A percentile compares a stretch with the other conserved stretches of the same genome.
phyloP scores from a whole-genome alignment of 2,888 invertebrate species.

The Lissonota sp. region DNA sequence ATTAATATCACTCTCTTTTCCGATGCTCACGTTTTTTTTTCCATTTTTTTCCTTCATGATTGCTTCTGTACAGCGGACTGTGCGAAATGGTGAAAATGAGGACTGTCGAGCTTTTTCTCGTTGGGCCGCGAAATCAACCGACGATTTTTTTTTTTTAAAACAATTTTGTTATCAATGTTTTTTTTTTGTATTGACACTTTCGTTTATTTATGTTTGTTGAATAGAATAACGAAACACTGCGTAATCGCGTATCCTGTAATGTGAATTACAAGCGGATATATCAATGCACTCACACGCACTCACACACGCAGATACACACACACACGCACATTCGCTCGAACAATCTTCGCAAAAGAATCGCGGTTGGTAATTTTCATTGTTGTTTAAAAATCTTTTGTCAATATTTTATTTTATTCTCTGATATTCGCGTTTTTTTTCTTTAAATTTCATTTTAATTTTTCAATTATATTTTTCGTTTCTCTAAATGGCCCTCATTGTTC shows the following conservation, averaged over 20 bases:
- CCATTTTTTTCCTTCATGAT: constrained; percentile 3
- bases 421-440: constrained; percentile 38
- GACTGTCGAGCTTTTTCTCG: too few relatives aligned
- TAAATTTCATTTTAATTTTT: constrained; percentile 45
- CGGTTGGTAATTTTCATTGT: constrained; percentile 11
- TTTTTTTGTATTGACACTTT: too few relatives aligned
- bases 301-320: not conserved
- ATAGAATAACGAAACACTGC: too few relatives aligned
- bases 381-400: constrained; percentile 5
- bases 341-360: constrained; percentile 4
- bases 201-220: too few relatives aligned
- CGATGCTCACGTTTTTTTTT: constrained; percentile 5
- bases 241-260: too few relatives aligned
- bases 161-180: too few relatives aligned
- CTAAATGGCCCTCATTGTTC: constrained; percentile 75
- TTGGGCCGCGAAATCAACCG: too few relatives aligned
- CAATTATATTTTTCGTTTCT: constrained; percentile 32
- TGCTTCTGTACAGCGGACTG: constrained; percentile 13
- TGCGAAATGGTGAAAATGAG: constrained; percentile 25
- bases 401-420: constrained; percentile 10
- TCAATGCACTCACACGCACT: too few relatives aligned
- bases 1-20: not conserved
- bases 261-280: too few relatives aligned
- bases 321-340: not conserved
- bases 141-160: too few relatives aligned